Percentiles rank a stretch among this genome's conserved stretches.
phyloP scores from a whole-genome alignment of 2,113 vertebrate species.

The Microtus pennsylvanicus region DNA sequence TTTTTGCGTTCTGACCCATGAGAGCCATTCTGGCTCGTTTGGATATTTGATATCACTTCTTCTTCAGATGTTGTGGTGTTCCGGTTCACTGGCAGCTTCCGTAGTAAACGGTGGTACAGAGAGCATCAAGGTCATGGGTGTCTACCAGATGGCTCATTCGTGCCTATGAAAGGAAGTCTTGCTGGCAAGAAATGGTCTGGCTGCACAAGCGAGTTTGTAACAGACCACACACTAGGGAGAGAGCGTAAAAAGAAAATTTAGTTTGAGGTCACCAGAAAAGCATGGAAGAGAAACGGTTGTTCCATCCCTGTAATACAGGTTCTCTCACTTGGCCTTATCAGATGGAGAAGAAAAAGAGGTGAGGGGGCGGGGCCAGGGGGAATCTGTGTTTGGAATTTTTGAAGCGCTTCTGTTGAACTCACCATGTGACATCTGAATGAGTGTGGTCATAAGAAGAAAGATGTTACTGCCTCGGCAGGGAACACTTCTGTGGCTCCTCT shows the following conservation, averaged over 20 bases:
- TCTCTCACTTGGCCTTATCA: slow-evolving; percentile 34
- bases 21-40: slow-evolving; percentile 17
- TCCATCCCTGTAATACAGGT: not conserved
- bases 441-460: slow-evolving; percentile 39
- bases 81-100: not conserved
- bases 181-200: not conserved
- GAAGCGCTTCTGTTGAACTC: slow-evolving; percentile 38
- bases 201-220: not conserved
- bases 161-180: slow-evolving; percentile 19
- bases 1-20: slow-evolving; percentile 44
- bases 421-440: slow-evolving; percentile 28
- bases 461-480: not conserved
- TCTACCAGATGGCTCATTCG: not conserved
- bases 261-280: not conserved
- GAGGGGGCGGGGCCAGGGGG: not conserved
- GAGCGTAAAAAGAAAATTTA: not conserved
- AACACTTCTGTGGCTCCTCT: not conserved
- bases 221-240: not conserved
- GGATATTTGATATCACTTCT: slow-evolving; percentile 51
- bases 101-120: not conserved
- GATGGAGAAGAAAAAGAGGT: not conserved
- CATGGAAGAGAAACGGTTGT: slow-evolving; percentile 16
- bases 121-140: not conserved
- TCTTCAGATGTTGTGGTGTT: slow-evolving; percentile 43
- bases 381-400: slow-evolving; percentile 3